phyloP scores from a whole-genome alignment of 2,797 vertebrate species.

The Schizopygopsis malacanthus region DNA sequence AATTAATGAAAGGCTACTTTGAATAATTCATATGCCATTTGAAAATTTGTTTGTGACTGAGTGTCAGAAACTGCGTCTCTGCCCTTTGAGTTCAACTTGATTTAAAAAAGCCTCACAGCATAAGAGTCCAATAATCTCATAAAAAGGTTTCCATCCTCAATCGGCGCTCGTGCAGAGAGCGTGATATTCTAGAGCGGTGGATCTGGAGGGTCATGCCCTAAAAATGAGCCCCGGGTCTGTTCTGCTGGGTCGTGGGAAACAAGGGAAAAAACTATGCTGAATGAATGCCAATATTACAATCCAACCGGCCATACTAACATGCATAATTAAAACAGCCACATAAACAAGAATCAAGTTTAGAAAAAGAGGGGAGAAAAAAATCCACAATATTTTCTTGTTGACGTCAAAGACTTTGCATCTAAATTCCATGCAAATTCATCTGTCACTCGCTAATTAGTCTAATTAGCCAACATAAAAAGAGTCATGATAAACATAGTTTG shows the following conservation, averaged over 20 bases:
- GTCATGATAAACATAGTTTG: neutral
- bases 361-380: neutral
- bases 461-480: neutral
- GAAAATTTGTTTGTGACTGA: conserved; percentile 39
- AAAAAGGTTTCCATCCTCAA: conserved; percentile 1
- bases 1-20: conserved; percentile 44
- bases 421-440: neutral
- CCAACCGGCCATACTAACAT: neutral
- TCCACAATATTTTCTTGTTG: neutral
- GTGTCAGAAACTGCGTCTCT: conserved; percentile 5
- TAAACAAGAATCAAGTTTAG: neutral
- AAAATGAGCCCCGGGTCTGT: neutral
- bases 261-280: neutral
- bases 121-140: conserved; percentile 22
- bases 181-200: neutral
- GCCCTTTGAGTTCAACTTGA: conserved; percentile 3
- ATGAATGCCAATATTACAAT: neutral
- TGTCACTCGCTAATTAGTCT: neutral
- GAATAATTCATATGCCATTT: conserved; percentile 45
- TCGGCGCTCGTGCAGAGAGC: neutral
- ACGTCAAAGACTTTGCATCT: neutral
- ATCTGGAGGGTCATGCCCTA: neutral
- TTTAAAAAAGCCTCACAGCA: conserved; percentile 1
- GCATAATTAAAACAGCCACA: neutral
- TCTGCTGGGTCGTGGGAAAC: neutral